Conservation (phyloP, 2,888 invertebrate species). For the Sphaerophoria rueppellii region DNA sequence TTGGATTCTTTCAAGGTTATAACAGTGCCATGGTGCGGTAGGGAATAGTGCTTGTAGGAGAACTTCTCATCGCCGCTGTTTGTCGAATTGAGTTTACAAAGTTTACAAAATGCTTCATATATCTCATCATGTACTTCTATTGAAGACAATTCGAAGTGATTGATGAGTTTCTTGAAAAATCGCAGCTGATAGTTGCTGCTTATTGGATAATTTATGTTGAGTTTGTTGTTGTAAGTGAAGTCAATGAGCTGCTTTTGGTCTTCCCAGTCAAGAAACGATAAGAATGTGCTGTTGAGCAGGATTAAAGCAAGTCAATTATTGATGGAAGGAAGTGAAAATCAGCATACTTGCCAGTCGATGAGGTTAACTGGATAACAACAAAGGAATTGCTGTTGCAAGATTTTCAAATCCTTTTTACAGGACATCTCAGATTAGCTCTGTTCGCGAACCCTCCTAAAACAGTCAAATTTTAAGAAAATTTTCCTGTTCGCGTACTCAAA, state of each 20-base stretch:
- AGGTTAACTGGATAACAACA: constrained; percentile 79
- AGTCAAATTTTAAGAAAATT: too few relatives aligned
- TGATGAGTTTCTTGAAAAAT: constrained; percentile 87
- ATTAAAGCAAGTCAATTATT: neutral
- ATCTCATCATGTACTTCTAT: constrained; percentile 86
- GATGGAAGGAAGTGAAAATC: constrained; percentile 52
- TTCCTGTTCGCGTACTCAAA: too few relatives aligned
- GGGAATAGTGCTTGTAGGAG: constrained; percentile 86
- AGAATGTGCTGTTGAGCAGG: constrained; percentile 21
- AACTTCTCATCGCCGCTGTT: constrained; percentile 79
- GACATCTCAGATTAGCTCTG: too few relatives aligned
- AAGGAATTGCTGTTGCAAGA: constrained; percentile 76
- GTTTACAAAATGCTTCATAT: constrained; percentile 85
- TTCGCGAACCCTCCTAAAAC: too few relatives aligned
- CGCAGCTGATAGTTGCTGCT: constrained; percentile 85
- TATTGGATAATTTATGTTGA: constrained; percentile 85
- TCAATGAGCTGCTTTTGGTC: constrained; percentile 85
- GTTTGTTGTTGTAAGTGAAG: constrained; percentile 84
- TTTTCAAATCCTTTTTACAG: neutral
- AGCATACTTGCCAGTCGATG: constrained; percentile 76
- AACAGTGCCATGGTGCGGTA: constrained; percentile 78
- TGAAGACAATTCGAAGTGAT: constrained; percentile 83
- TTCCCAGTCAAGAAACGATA: constrained; percentile 79
- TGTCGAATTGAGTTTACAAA: constrained; percentile 83
- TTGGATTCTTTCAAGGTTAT: constrained; percentile 88